Conservation (phyloP, 2,888 invertebrate genomes). For the Trilocha varians region DNA sequence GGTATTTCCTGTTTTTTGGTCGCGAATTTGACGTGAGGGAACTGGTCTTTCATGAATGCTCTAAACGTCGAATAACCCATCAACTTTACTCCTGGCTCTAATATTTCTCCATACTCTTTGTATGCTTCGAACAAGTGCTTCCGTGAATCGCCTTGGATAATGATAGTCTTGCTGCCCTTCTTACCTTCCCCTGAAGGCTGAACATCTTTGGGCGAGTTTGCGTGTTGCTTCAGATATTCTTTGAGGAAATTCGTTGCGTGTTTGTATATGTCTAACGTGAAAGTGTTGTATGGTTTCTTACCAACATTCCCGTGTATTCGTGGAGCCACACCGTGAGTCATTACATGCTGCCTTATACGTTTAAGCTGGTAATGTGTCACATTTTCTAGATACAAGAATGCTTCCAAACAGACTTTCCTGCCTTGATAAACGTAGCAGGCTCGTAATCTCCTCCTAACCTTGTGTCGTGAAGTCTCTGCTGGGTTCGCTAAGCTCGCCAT, state of each 20-base stretch:
- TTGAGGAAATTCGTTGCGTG: slow-evolving; percentile 84
- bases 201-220: slow-evolving; percentile 68
- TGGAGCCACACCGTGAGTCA: slow-evolving; percentile 85
- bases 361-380: slow-evolving; percentile 86
- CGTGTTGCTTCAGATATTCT: slow-evolving; percentile 79
- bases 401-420: slow-evolving; percentile 82
- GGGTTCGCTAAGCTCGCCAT: slow-evolving; percentile 86
- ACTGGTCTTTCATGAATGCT: slow-evolving; percentile 86
- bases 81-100: slow-evolving; percentile 79
- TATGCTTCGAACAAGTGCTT: slow-evolving; percentile 84
- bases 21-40: slow-evolving; percentile 83
- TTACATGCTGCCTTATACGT: slow-evolving; percentile 83
- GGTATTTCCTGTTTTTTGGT: slow-evolving; percentile 70
- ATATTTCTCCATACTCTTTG: slow-evolving; percentile 80
- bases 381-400: slow-evolving; percentile 85
- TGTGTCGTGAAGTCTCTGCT: slow-evolving; percentile 80
- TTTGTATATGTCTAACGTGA: slow-evolving; percentile 83
- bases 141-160: slow-evolving; percentile 70
- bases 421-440: slow-evolving; percentile 86
- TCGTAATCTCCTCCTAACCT: slow-evolving; percentile 79
- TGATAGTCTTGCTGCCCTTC: slow-evolving; percentile 62
- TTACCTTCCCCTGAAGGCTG: slow-evolving; percentile 64
- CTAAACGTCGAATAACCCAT: slow-evolving; percentile 88
- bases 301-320: slow-evolving; percentile 85
- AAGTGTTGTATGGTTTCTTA: slow-evolving; percentile 86